phyloP scores from a whole-genome alignment of 2,797 vertebrate genomes.

The Urophycis tenuis region DNA sequence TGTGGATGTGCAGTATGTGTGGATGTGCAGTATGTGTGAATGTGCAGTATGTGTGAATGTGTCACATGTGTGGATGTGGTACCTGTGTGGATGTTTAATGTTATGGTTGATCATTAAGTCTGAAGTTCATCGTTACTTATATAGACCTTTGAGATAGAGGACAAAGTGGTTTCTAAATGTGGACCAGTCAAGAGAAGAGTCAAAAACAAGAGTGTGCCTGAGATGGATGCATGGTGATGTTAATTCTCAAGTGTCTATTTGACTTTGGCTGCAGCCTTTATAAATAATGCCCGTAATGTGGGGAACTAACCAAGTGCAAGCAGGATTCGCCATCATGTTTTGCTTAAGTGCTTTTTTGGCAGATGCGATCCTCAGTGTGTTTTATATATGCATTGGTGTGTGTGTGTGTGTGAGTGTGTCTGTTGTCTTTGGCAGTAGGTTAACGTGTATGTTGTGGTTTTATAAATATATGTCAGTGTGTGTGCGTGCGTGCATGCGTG shows the following conservation, averaged over 20 bases:
- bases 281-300: conserved; percentile 55
- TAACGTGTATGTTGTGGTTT: no score
- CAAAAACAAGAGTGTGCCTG: conserved; percentile 41
- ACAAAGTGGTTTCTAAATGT: not conserved
- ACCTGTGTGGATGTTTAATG: not conserved
- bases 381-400: not conserved
- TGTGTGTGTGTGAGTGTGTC: not conserved
- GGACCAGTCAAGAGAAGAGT: not conserved
- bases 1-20: no score
- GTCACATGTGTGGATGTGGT: no score
- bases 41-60: no score
- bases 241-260: conserved; percentile 60
- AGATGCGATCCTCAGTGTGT: conserved; percentile 44
- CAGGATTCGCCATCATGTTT: conserved; percentile 54
- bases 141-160: not conserved
- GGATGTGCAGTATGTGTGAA: no score
- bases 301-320: conserved; percentile 56
- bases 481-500: not conserved
- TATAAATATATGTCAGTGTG: not conserved
- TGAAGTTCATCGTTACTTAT: no score
- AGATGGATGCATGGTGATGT: conserved; percentile 44
- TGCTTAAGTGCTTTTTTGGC: conserved; percentile 67
- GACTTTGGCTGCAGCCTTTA: conserved; percentile 55
- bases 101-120: not conserved
- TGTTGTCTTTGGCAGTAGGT: no score